Evolutionary conservation across 1,140 invertebrate genomes (phyloP).

Genomic region (Druon quercuslanigerum): DNA sequence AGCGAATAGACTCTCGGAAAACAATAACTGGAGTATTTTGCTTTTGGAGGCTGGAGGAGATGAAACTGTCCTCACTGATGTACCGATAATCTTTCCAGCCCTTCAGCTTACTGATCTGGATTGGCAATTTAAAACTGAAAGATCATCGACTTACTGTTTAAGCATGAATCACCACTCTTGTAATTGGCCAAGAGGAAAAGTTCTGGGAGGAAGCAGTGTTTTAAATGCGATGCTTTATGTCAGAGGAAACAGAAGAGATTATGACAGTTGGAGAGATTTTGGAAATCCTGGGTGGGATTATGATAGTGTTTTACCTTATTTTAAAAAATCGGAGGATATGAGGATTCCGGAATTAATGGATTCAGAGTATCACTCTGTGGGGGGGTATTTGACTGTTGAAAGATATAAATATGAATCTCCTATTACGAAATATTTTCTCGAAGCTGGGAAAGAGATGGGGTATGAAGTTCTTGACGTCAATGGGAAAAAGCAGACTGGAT

Average conservation of each 20-base stretch:
- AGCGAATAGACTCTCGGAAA: conserved; percentile 85
- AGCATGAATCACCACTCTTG: conserved; percentile 79
- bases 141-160: conserved; percentile 80
- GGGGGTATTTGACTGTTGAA: conserved; percentile 82
- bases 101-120: conserved; percentile 85
- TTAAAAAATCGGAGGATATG: conserved; percentile 85
- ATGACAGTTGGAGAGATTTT: conserved; percentile 86
- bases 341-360: conserved; percentile 77
- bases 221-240: conserved; percentile 94
- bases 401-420: conserved; percentile 76
- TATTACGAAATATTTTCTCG: conserved; percentile 80
- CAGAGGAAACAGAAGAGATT: conserved; percentile 89
- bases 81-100: conserved; percentile 84
- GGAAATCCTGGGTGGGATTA: conserved; percentile 86
- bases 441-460: conserved; percentile 82
- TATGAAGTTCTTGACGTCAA: conserved; percentile 85
- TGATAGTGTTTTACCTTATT: conserved; percentile 88
- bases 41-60: conserved; percentile 89
- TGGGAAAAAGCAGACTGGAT: conserved; percentile 84
- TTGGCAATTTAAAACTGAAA: conserved; percentile 87
- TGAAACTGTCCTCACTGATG: conserved; percentile 84
- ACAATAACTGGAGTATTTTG: conserved; percentile 82
- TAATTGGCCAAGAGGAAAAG: conserved; percentile 85
- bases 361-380: conserved; percentile 82
- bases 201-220: conserved; percentile 88